phyloP scores from a whole-genome alignment of 1,140 invertebrate genomes.

The Rhyzopertha dominica region DNA sequence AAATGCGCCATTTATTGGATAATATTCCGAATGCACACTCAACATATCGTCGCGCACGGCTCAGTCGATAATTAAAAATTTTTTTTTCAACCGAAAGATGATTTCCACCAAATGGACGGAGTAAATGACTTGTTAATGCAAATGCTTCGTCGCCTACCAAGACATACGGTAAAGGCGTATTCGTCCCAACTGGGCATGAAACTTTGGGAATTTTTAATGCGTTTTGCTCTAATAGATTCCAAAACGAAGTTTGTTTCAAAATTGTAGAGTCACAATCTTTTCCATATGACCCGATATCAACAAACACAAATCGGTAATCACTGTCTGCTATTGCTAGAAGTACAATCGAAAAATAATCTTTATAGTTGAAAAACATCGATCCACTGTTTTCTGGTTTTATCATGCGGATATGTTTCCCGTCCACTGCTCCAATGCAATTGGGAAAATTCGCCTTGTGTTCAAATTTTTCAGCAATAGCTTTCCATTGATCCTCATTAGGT shows the following conservation, averaged over 20 bases:
- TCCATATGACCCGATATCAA: conserved; percentile 44
- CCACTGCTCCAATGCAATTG: no score
- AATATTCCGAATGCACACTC: conserved; percentile 39
- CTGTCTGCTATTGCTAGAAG: conserved; percentile 43
- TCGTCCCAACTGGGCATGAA: conserved; percentile 12
- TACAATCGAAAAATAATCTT: conserved; percentile 37
- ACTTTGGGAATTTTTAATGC: conserved; percentile 23
- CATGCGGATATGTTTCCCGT: conserved; percentile 1
- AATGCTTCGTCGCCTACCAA: conserved; percentile 4
- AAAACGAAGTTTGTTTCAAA: conserved; percentile 34
- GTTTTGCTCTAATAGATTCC: conserved; percentile 20
- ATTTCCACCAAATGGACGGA: conserved; percentile 5
- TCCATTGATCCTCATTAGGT: conserved; percentile 5
- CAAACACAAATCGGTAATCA: conserved; percentile 39
- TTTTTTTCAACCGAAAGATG: conserved; percentile 2
- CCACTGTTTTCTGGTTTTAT: no score
- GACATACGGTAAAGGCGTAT: no score
- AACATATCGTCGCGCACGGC: conserved; percentile 25
- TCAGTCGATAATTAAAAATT: conserved; percentile 22
- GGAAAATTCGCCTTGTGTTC: no score
- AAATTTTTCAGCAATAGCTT: conserved; percentile 12
- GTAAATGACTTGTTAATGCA: conserved; percentile 1
- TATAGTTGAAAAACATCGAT: conserved; percentile 36
- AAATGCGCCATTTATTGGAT: conserved; percentile 37
- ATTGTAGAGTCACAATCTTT: conserved; percentile 41